Percentiles rank a stretch among this genome's conserved stretches.
Evolutionary conservation across 2,113 vertebrate species (phyloP).

Genomic region (Cebidichthys violaceus): DNA sequence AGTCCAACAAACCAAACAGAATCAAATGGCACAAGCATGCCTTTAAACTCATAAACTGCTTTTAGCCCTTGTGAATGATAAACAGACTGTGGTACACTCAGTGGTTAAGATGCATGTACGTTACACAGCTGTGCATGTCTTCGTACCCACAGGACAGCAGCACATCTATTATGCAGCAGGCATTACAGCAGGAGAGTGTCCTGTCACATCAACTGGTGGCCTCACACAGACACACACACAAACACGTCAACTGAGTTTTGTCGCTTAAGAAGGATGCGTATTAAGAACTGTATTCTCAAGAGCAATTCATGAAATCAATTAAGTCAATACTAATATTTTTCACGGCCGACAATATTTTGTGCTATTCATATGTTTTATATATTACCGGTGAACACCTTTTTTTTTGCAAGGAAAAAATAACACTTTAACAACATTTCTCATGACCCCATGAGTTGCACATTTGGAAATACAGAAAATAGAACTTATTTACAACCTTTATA

Average conservation of each 20-base stretch:
- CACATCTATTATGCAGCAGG: constrained; percentile 20
- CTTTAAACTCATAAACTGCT: neutral
- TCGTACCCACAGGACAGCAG: neutral
- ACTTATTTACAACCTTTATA: neutral
- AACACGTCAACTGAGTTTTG: neutral
- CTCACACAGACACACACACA: neutral
- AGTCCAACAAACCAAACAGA: neutral
- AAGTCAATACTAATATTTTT: neutral
- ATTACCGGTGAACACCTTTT: neutral
- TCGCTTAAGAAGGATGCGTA: neutral
- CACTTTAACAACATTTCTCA: neutral
- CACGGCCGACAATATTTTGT: neutral
- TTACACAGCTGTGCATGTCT: constrained; percentile 20
- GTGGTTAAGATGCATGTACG: neutral
- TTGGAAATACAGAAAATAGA: neutral
- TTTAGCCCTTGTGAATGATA: neutral
- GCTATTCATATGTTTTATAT: neutral
- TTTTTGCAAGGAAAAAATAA: neutral
- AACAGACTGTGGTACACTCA: neutral
- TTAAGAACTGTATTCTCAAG: neutral
- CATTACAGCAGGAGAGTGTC: constrained; percentile 6
- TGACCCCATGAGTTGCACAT: neutral
- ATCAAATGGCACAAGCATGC: neutral
- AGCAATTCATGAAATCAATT: neutral
- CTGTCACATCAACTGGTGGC: constrained; percentile 36